These are phyloP conservation scores for Molorchus minor DNA, from an alignment of 2,888 invertebrate genomes.

Conservation along the genomic window DNA sequence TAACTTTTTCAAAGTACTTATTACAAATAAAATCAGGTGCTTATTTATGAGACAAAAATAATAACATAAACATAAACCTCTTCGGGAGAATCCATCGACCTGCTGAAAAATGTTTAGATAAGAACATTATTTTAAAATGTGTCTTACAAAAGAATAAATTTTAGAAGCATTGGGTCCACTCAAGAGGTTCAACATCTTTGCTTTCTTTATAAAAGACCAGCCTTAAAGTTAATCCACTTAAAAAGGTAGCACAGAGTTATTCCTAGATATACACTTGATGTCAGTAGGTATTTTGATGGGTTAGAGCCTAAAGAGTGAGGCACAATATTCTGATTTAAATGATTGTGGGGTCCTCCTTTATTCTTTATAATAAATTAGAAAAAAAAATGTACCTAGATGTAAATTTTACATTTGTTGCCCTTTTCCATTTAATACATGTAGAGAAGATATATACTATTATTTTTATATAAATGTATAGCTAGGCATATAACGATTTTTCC, in stretches of 20 bases:
- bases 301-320: background rate
- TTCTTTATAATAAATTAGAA: no score
- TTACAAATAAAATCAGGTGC: background rate
- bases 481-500: no score
- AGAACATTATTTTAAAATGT: conserved; percentile 10
- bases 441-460: no score
- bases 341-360: no score
- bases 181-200: conserved; percentile 44
- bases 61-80: background rate
- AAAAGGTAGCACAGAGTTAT: conserved; percentile 54
- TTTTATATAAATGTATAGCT: no score
- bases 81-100: background rate
- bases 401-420: no score
- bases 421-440: no score
- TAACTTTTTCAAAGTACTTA: no score
- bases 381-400: no score
- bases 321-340: no score
- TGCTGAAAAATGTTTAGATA: conserved; percentile 17
- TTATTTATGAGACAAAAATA: background rate
- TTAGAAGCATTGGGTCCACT: conserved; percentile 45
- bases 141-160: conserved; percentile 35
- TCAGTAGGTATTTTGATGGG: conserved; percentile 39
- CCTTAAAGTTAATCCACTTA: conserved; percentile 61
- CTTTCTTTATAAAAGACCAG: conserved; percentile 32
- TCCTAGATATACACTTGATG: conserved; percentile 56